phyloP scores from a whole-genome alignment of 2,888 invertebrate species.

The Gisinianus flammeolus region DNA sequence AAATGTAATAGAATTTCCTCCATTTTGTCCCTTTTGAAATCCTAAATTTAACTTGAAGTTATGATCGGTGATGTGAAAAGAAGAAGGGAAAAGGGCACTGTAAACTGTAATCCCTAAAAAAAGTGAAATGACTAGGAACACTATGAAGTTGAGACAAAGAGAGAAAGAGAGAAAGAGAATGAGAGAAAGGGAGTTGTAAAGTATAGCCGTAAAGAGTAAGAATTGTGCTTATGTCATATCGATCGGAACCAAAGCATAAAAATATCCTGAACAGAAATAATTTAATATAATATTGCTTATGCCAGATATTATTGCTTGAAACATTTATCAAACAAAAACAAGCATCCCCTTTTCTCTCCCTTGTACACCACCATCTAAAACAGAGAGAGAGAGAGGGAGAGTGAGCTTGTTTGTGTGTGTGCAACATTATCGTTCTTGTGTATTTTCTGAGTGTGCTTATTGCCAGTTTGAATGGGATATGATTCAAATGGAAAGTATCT shows the following conservation, averaged over 20 bases:
- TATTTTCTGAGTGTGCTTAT: slow-evolving; percentile 14
- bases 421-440: slow-evolving; percentile 6
- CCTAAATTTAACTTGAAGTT: slow-evolving; percentile 3
- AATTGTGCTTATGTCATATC: slow-evolving; percentile 41
- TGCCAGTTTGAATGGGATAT: slow-evolving; percentile 14
- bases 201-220: slow-evolving; percentile 16
- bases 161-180: not conserved
- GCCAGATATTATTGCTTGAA: slow-evolving; percentile 56
- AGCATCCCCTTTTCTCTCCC: slow-evolving; percentile 48
- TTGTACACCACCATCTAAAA: no score
- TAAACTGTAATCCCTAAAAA: no score
- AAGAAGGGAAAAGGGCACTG: not conserved
- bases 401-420: slow-evolving; percentile 29
- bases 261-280: slow-evolving; percentile 54
- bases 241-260: slow-evolving; percentile 46
- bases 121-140: not conserved
- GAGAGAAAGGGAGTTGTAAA: slow-evolving; percentile 17
- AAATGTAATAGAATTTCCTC: not conserved
- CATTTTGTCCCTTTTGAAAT: not conserved
- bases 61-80: not conserved
- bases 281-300: slow-evolving; percentile 56
- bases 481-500: slow-evolving; percentile 22
- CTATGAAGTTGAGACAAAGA: not conserved
- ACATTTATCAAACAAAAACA: slow-evolving; percentile 46
- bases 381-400: no score